These are phyloP conservation scores for Leptatherina wallacei DNA, from an alignment of 2,797 vertebrate genomes.

Conservation along the genomic window DNA sequence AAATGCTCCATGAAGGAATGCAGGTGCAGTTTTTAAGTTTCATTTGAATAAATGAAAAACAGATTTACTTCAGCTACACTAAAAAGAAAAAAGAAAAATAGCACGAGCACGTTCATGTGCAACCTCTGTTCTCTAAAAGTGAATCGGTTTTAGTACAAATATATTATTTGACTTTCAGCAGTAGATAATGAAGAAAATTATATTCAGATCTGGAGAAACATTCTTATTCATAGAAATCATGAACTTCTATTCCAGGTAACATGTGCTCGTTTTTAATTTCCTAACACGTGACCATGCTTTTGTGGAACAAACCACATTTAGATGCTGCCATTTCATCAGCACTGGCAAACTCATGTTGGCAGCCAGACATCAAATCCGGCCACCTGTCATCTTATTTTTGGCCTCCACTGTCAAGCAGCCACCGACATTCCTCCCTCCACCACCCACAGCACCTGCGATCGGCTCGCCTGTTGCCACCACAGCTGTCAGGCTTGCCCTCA, in stretches of 20 bases:
- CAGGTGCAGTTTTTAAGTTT: constrained; percentile 23
- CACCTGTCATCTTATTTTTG: constrained; percentile 80
- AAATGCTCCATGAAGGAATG: constrained; percentile 13
- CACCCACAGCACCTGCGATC: constrained; percentile 75
- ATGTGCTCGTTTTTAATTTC: background rate
- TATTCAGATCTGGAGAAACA: background rate
- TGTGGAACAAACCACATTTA: constrained; percentile 50
- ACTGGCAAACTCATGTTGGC: constrained; percentile 69
- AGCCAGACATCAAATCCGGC: constrained; percentile 67
- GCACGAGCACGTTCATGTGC: background rate
- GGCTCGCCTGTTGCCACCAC: constrained; percentile 68
- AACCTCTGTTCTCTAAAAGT: background rate
- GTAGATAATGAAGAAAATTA: background rate
- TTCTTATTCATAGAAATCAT: background rate
- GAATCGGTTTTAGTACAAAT: background rate
- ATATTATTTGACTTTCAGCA: background rate
- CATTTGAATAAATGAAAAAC: background rate
- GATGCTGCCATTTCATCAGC: constrained; percentile 69
- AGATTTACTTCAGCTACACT: constrained; percentile 8
- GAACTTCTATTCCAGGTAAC: constrained; percentile 27
- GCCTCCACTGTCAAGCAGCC: constrained; percentile 71
- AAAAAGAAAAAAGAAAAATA: constrained; percentile 5
- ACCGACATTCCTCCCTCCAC: constrained; percentile 64
- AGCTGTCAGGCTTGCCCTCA: constrained; percentile 74
- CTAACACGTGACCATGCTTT: constrained; percentile 41